These are phyloP conservation scores for Sebastes paucispinis DNA, from an alignment of 2,797 vertebrate genomes.

Conservation along the genomic window DNA sequence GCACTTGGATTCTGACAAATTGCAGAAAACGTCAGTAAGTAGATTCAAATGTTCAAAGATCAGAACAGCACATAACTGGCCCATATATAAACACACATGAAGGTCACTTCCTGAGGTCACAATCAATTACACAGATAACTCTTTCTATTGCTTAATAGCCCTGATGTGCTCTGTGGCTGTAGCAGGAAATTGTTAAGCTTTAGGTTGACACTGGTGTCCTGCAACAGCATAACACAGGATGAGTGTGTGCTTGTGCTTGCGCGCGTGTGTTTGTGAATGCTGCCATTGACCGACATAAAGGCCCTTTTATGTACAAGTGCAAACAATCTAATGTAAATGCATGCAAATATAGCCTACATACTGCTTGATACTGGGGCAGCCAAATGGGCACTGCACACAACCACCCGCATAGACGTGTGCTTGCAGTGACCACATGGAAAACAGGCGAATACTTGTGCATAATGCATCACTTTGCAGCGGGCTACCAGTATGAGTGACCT, in stretches of 20 bases:
- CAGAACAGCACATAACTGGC: background rate
- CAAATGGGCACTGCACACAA: background rate
- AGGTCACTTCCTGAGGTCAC: background rate
- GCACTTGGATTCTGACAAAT: background rate
- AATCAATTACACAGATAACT: constrained; percentile 29
- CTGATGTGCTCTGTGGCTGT: background rate
- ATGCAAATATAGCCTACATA: constrained; percentile 37
- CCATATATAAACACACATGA: background rate
- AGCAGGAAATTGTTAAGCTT: background rate
- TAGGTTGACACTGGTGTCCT: background rate
- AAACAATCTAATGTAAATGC: constrained; percentile 54
- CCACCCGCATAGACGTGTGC: background rate
- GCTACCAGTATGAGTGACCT: background rate
- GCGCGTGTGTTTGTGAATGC: constrained; percentile 8
- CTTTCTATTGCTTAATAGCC: constrained; percentile 18
- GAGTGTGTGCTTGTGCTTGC: background rate
- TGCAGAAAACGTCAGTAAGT: background rate
- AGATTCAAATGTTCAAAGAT: constrained; percentile 33
- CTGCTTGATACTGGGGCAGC: background rate
- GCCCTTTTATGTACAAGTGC: constrained; percentile 21
- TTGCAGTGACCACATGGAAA: constrained; percentile 42
- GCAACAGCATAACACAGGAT: constrained; percentile 10
- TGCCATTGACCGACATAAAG: constrained; percentile 23
- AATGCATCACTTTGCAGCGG: constrained; percentile 39
- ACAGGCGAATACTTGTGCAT: constrained; percentile 35